phyloP scores from a whole-genome alignment of 2,888 invertebrate genomes.

The Spilosoma lubricipeda region DNA sequence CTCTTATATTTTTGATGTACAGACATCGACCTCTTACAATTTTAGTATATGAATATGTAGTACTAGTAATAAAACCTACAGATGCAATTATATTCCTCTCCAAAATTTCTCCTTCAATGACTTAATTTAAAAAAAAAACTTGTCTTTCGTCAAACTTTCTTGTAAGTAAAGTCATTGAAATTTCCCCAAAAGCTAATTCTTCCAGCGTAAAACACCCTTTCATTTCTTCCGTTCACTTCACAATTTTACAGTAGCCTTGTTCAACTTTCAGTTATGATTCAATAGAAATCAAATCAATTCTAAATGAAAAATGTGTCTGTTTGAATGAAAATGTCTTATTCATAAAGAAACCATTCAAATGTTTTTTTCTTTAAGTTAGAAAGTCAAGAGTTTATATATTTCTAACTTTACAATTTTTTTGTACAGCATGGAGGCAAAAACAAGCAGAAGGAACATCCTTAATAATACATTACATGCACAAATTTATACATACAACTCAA shows the following conservation, averaged over 20 bases:
- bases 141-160: not conserved
- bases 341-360: constrained; percentile 39
- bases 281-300: constrained; percentile 31
- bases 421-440: too few relatives aligned
- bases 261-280: constrained; percentile 40
- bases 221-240: constrained; percentile 18
- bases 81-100: not conserved
- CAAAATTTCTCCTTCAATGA: not conserved
- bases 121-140: not conserved
- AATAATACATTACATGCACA: too few relatives aligned
- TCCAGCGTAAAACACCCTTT: constrained; percentile 28
- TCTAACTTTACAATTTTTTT: not conserved
- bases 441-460: too few relatives aligned
- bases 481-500: too few relatives aligned
- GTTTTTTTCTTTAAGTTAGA: constrained; percentile 30
- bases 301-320: constrained; percentile 36
- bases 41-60: not conserved
- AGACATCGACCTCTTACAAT: too few relatives aligned
- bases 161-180: not conserved
- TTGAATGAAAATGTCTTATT: constrained; percentile 31
- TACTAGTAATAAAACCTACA: not conserved
- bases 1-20: too few relatives aligned
- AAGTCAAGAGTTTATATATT: constrained; percentile 18
- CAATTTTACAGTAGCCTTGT: constrained; percentile 41
- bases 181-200: constrained; percentile 29